phyloP scores from a whole-genome alignment of 2,888 invertebrate genomes.

The Zhengitettix transpicula region DNA sequence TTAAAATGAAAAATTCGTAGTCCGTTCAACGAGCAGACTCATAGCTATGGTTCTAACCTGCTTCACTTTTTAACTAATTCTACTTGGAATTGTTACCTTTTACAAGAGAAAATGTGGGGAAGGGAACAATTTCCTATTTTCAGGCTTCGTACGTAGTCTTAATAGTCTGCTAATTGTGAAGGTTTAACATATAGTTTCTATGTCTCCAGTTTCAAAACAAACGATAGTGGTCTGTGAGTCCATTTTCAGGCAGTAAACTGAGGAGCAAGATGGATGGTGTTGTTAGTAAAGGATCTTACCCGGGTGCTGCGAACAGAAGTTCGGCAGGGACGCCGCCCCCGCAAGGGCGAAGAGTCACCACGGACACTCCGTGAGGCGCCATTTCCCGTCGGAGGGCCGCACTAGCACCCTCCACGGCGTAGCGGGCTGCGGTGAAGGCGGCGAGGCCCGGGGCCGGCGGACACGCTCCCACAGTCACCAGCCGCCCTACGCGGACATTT shows the following conservation, averaged over 20 bases:
- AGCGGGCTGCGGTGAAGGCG: slow-evolving; percentile 37
- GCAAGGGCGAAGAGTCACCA: slow-evolving; percentile 54
- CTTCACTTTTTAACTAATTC: no score
- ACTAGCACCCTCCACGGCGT: slow-evolving; percentile 67
- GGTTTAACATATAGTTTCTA: no score
- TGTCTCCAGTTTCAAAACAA: no score
- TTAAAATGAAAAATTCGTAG: no score
- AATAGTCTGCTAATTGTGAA: no score
- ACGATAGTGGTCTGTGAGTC: background rate
- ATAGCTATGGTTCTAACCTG: no score
- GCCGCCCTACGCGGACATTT: slow-evolving; percentile 36
- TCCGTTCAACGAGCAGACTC: no score
- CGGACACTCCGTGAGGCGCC: slow-evolving; percentile 51
- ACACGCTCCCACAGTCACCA: slow-evolving; percentile 48
- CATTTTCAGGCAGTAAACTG: background rate
- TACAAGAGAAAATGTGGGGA: no score
- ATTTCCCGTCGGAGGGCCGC: slow-evolving; percentile 52
- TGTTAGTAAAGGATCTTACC: slow-evolving; percentile 12
- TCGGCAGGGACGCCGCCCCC: slow-evolving; percentile 37
- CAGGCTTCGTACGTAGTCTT: no score
- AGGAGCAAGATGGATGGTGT: no score
- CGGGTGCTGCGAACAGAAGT: slow-evolving; percentile 47
- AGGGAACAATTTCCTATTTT: no score
- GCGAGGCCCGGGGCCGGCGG: slow-evolving; percentile 16
- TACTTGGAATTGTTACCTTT: no score